Base-by-base conservation (phyloP, 2,888 invertebrate species). In the Neocrepidodera transversa region DNA sequence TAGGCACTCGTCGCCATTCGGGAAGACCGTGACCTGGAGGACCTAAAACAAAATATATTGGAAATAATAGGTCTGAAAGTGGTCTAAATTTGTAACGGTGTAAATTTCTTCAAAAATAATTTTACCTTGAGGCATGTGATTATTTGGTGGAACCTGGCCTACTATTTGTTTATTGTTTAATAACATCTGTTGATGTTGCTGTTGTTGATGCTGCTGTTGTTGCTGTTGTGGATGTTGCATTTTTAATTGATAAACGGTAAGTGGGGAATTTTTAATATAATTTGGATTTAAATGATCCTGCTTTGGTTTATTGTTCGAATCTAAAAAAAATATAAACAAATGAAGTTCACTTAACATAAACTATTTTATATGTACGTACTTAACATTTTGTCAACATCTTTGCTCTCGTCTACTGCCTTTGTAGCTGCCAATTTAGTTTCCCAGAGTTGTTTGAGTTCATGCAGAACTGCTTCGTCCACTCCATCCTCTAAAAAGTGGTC, bases 401-500 rank as follows among this genome's bases (percentile, higher is more conserved):
- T 69, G 10, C 65, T 65, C 13, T 87, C 84, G 72, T 95, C 95
- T 68, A 96, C 88, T 5, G 96, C 95, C 76, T 95, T 95, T 72
- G 93, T 94, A 38, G 92, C 88, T 72, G 87, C 82, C 65, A 97
- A 79, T 81, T 97, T 97, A 5, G 87, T 86, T 75, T 95, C 95
- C 97, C 97, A 97, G 72, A 94, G 87, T 82, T 95, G 92, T 81
- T 94, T 95, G 65, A 99, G 84, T 79, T 98, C 97, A 74, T 92
- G 90, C 50, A 99, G 82, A 30, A 98, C 94, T 80, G 97, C 95
- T 76, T 97, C 96, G 74, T 99, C 98, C 2, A 98, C 93, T 60
- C 97, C 96, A 79, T 99, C 99, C 77, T 99, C 98, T 50, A 96
- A 83, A 79, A 99, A 98, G 51, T 93, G 88, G 80, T 99, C 98